These are phyloP conservation scores for Limulus polyphemus DNA, from an alignment of 2,888 invertebrate genomes.

Conservation along the genomic window DNA sequence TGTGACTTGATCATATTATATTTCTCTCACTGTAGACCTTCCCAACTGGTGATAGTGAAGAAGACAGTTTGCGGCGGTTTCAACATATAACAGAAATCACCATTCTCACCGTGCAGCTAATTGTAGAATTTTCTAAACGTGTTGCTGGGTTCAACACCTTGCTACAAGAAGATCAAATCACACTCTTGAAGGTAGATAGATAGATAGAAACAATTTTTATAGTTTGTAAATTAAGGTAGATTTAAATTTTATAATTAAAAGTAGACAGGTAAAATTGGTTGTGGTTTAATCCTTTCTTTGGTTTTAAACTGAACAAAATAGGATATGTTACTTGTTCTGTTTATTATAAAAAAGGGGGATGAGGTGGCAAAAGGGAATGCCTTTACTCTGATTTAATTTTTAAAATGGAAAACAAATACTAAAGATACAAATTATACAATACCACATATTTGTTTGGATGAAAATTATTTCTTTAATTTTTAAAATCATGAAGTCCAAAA, in stretches of 20 bases:
- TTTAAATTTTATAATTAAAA: no score
- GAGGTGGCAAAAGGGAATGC: no score
- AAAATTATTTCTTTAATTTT: no score
- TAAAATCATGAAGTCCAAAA: no score
- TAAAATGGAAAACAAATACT: no score
- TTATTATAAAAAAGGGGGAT: not conserved
- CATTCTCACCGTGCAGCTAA: conserved; percentile 89
- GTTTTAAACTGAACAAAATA: not conserved
- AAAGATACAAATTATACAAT: no score
- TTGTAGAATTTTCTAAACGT: conserved; percentile 94
- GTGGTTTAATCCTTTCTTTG: not conserved
- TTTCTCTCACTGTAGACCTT: conserved; percentile 34
- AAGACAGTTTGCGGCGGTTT: conserved; percentile 73
- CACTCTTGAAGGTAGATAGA: conserved; percentile 70
- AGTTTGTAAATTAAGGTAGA: no score
- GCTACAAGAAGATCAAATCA: conserved; percentile 89
- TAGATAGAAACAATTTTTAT: not conserved
- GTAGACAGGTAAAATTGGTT: no score
- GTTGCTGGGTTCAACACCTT: conserved; percentile 91
- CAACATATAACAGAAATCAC: conserved; percentile 96
- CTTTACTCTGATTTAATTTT: no score
- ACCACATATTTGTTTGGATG: no score
- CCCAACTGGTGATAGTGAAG: conserved; percentile 48
- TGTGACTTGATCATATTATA: no score
- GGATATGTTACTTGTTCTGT: not conserved